A percentile compares a stretch with the other conserved stretches of the same genome.
These are phyloP conservation scores for Eutrigla gurnardus DNA, from an alignment of 2,797 vertebrate genomes.

Conservation along the genomic window DNA sequence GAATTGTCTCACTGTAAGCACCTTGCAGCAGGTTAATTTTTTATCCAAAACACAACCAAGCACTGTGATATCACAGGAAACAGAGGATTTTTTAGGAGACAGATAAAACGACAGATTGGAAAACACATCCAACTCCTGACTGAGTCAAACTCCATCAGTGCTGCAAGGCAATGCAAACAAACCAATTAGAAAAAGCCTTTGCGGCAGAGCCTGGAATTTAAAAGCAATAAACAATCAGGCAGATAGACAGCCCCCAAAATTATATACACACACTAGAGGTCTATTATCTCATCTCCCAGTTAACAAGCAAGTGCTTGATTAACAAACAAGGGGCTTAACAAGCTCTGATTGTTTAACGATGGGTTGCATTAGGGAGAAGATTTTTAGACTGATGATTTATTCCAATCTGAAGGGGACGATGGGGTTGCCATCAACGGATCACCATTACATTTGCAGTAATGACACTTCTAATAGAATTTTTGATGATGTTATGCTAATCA, in stretches of 20 bases:
- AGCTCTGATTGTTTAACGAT: slow-evolving; percentile 82
- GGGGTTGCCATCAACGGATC: slow-evolving; percentile 36
- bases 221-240: slow-evolving; percentile 77
- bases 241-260: slow-evolving; percentile 78
- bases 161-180: slow-evolving; percentile 64
- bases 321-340: slow-evolving; percentile 82
- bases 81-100: slow-evolving; percentile 28
- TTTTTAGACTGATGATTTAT: slow-evolving; percentile 75
- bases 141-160: slow-evolving; percentile 57
- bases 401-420: slow-evolving; percentile 52
- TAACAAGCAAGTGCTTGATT: slow-evolving; percentile 82
- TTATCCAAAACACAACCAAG: slow-evolving; percentile 8
- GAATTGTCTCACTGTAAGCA: slow-evolving; percentile 19
- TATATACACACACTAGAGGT: slow-evolving; percentile 76
- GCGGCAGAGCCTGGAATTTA: slow-evolving; percentile 62
- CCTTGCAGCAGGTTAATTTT: slow-evolving; percentile 26
- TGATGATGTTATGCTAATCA: not conserved
- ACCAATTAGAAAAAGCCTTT: slow-evolving; percentile 65
- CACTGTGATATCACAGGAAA: slow-evolving; percentile 25
- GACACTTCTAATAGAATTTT: slow-evolving; percentile 37
- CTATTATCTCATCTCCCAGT: slow-evolving; percentile 82
- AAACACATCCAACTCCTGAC: slow-evolving; percentile 49
- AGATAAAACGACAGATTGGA: slow-evolving; percentile 22
- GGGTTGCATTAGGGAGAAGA: slow-evolving; percentile 73
- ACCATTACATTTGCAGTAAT: slow-evolving; percentile 33